phyloP scores from a whole-genome alignment of 2,113 vertebrate genomes.

The Sinocyclocheilus grahami region DNA sequence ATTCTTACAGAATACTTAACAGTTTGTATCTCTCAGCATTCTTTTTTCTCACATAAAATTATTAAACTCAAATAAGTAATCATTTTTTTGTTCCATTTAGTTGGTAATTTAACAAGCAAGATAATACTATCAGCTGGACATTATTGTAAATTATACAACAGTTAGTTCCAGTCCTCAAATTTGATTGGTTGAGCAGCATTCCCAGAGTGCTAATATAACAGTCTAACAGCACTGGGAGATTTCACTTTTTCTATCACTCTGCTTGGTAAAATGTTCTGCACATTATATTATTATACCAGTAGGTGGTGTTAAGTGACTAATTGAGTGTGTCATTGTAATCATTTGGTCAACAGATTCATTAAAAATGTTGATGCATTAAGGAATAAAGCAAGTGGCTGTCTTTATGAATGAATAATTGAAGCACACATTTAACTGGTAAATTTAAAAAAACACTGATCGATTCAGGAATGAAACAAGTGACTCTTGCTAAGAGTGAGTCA shows the following conservation, averaged over 20 bases:
- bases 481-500: neutral
- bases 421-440: neutral
- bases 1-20: neutral
- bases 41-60: neutral
- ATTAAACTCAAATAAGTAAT: neutral
- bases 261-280: neutral
- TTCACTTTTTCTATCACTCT: neutral
- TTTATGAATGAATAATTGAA: neutral
- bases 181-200: neutral
- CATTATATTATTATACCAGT: neutral
- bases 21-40: neutral
- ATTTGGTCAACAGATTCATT: neutral
- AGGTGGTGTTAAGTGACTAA: neutral
- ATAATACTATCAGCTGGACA: neutral
- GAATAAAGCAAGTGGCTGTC: neutral
- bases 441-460: neutral
- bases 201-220: neutral
- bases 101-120: neutral
- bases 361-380: neutral
- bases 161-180: neutral
- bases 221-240: neutral
- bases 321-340: neutral
- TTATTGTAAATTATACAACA: neutral
- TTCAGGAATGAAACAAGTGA: neutral
- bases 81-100: neutral